A percentile compares a stretch with the other conserved stretches of the same genome.
phyloP scores from a whole-genome alignment of 2,888 invertebrate species.

The Saturnia pavonia region DNA sequence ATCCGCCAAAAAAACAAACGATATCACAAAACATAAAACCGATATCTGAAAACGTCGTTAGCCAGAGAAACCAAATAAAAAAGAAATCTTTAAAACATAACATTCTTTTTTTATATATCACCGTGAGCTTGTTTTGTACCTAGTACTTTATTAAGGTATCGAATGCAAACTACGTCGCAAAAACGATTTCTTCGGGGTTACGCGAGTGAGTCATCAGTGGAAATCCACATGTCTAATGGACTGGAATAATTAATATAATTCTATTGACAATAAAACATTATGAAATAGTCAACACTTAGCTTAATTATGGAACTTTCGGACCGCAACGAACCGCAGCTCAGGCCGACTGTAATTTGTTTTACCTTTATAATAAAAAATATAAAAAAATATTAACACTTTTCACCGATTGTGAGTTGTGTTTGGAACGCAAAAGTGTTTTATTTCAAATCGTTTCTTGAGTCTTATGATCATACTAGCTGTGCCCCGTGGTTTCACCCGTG shows the following conservation, averaged over 20 bases:
- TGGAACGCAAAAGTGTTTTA: too few species aligned
- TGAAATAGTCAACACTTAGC: conserved; percentile 21
- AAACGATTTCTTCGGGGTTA: background rate
- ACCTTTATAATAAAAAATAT: background rate
- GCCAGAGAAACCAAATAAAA: too few species aligned
- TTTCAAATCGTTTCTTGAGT: too few species aligned
- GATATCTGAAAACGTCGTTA: too few species aligned
- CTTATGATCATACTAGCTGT: too few species aligned
- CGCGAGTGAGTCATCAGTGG: background rate
- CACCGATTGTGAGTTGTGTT: background rate
- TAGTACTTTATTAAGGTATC: background rate
- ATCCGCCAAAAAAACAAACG: too few species aligned
- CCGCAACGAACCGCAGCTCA: conserved; percentile 14
- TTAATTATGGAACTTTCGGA: conserved; percentile 21
- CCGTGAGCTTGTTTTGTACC: background rate
- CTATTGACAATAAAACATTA: conserved; percentile 22
- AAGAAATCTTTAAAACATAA: too few species aligned
- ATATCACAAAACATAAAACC: too few species aligned
- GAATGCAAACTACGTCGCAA: background rate
- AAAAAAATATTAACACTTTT: conserved; percentile 12
- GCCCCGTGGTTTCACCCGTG: too few species aligned
- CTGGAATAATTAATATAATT: conserved; percentile 18
- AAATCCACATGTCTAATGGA: conserved; percentile 10
- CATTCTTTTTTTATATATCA: too few species aligned
- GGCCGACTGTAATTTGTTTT: background rate